These are phyloP conservation scores for Oncorhynchus kisutch DNA, from an alignment of 2,113 vertebrate species.

Conservation along the genomic window DNA sequence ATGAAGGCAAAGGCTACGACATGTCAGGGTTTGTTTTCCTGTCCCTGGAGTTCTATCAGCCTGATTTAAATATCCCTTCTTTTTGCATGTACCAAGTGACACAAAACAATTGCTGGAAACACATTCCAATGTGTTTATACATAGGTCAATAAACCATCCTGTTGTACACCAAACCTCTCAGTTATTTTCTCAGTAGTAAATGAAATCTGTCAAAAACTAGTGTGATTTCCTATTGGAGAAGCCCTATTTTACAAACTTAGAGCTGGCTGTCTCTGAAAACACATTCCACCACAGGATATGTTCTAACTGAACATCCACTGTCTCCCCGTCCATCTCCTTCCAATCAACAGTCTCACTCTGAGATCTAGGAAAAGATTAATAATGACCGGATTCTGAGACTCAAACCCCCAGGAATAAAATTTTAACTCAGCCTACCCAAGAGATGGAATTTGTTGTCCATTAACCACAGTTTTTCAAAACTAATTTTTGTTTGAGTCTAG, in stretches of 20 bases:
- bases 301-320: no score
- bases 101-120: conserved; percentile 51
- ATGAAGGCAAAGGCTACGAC: not conserved
- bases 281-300: not conserved
- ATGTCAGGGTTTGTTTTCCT: not conserved
- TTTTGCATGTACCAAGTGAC: not conserved
- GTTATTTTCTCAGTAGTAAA: conserved; percentile 14
- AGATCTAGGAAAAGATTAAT: no score
- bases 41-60: not conserved
- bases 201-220: not conserved
- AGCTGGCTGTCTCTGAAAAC: not conserved
- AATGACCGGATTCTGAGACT: no score
- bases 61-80: not conserved
- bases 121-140: not conserved
- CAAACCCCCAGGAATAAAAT: no score
- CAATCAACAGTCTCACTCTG: no score
- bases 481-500: no score
- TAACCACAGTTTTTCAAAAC: no score
- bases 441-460: no score
- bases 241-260: not conserved
- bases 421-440: no score
- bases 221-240: conserved; percentile 35
- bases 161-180: not conserved
- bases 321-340: no score
- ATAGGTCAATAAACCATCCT: no score